Conservation (phyloP, 1,140 invertebrate genomes). For the Bombus affinis region DNA sequence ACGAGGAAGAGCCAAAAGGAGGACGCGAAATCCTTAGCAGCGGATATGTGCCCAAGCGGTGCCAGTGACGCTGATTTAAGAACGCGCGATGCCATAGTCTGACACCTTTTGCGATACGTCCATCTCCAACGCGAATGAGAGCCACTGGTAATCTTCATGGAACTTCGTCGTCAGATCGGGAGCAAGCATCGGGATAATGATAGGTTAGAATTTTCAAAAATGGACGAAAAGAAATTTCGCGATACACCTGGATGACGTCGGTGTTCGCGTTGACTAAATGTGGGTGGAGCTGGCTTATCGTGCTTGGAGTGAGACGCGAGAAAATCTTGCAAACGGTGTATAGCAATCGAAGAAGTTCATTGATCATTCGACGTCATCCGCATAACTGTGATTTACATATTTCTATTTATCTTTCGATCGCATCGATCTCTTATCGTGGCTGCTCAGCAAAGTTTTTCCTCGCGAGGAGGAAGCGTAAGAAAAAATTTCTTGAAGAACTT, state of each 20-base stretch:
- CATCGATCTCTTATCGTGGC: conserved; percentile 1
- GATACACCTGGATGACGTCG: too few species aligned
- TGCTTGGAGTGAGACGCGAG: not conserved
- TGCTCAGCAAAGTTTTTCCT: too few species aligned
- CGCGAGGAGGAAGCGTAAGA: too few species aligned
- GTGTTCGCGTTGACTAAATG: not conserved
- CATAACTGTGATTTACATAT: conserved; percentile 34
- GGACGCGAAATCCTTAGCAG: conserved; percentile 67
- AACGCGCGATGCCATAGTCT: conserved; percentile 60
- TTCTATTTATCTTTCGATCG: conserved; percentile 38
- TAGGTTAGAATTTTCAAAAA: not conserved
- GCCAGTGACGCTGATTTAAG: conserved; percentile 46
- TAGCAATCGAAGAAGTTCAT: not conserved
- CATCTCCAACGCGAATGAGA: not conserved
- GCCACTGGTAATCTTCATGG: not conserved
- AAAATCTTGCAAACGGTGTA: not conserved
- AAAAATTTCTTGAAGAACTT: not conserved
- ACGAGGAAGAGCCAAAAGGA: conserved; percentile 44
- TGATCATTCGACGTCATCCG: not conserved
- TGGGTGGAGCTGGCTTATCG: not conserved
- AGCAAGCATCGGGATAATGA: not conserved
- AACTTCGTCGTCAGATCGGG: not conserved
- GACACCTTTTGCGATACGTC: not conserved
- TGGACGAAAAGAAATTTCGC: not conserved
- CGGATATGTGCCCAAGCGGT: conserved; percentile 73